A percentile compares a stretch with the other conserved stretches of the same genome.
Evolutionary conservation across 2,797 vertebrate genomes (phyloP).

Genomic region (Fundulus diaphanus): DNA sequence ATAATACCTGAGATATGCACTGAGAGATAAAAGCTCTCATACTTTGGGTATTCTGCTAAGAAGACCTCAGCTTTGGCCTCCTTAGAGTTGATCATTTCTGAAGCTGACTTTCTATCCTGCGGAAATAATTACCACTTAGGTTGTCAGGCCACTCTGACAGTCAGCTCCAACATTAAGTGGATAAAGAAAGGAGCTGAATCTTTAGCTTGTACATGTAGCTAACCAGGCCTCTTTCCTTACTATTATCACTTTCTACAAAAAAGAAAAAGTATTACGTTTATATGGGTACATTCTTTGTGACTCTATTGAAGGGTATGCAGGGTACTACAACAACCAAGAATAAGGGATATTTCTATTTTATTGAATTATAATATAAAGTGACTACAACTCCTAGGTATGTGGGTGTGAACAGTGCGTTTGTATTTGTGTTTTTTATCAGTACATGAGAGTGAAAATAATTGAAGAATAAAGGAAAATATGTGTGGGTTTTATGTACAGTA

Average conservation of each 20-base stretch:
- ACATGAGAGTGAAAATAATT: not conserved
- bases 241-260: not conserved
- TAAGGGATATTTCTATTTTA: too few species aligned
- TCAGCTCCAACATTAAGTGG: not conserved
- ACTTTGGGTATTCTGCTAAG: not conserved
- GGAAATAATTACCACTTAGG: not conserved
- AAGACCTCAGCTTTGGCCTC: not conserved
- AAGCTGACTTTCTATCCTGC: not conserved
- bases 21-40: not conserved
- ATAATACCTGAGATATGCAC: not conserved
- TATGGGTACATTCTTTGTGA: not conserved
- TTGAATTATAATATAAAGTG: not conserved
- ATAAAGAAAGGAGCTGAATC: not conserved
- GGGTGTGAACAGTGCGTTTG: not conserved
- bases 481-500: not conserved
- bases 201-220: not conserved
- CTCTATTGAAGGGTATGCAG: too few species aligned
- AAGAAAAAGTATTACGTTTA: not conserved
- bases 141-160: not conserved
- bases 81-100: conserved; percentile 3
- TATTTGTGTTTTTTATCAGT: not conserved
- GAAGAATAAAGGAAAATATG: not conserved
- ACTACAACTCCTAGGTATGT: not conserved
- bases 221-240: not conserved
- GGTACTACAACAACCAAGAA: too few species aligned